phyloP scores from a whole-genome alignment of 2,888 invertebrate genomes.

The Cryptocheilus praepositus region DNA sequence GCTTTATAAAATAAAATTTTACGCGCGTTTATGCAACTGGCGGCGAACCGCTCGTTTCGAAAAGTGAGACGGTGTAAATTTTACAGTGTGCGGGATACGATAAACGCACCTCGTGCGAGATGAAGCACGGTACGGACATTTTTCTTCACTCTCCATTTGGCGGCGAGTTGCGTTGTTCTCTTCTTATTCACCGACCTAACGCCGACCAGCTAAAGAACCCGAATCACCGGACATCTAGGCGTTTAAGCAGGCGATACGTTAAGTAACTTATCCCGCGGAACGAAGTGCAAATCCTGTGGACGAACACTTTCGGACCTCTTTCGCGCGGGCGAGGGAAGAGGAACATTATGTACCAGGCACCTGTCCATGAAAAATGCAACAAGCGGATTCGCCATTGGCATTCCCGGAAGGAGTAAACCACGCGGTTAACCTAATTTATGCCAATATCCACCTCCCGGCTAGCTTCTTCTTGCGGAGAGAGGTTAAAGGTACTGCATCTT shows the following conservation, averaged over 20 bases:
- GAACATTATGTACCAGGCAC: constrained; percentile 1
- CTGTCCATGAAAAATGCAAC: constrained; percentile 41
- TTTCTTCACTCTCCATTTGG: constrained; percentile 54
- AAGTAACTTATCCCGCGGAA: background rate
- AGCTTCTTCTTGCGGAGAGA: constrained; percentile 20
- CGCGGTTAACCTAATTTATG: constrained; percentile 56
- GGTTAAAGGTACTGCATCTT: constrained; percentile 56
- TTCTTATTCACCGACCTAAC: background rate
- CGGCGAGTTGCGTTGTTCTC: constrained; percentile 39
- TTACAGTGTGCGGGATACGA: constrained; percentile 54
- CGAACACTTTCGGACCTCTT: background rate
- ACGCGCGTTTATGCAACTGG: constrained; percentile 56
- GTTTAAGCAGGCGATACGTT: constrained; percentile 6
- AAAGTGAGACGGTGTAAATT: constrained; percentile 67
- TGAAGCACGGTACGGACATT: constrained; percentile 57
- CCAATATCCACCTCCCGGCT: constrained; percentile 39
- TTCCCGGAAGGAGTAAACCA: constrained; percentile 54
- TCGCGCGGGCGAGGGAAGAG: constrained; percentile 10
- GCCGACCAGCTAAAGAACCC: too few relatives aligned
- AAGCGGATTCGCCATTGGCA: constrained; percentile 21
- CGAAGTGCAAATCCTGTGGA: too few relatives aligned
- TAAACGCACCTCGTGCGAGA: constrained; percentile 58
- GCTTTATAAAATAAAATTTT: constrained; percentile 62
- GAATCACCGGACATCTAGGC: too few relatives aligned
- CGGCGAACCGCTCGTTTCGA: constrained; percentile 49